Evolutionary conservation across 2,888 invertebrate genomes (phyloP), one percentile per base, ranked within the genome.

Genomic region (Lithophane ornitopus): DNA sequence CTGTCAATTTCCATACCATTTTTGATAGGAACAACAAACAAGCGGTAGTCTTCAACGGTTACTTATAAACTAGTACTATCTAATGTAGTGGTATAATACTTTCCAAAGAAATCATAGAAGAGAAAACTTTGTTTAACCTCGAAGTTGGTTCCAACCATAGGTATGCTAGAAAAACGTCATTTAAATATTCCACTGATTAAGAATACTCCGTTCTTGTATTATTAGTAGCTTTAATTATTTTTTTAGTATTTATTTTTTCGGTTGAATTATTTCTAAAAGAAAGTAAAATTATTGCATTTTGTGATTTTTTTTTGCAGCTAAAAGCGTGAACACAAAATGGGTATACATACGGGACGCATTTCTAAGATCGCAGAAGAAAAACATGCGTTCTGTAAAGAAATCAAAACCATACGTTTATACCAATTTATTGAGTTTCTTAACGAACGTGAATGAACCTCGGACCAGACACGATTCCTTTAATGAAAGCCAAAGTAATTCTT

Each of bases 361-460:
- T 41, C 22, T 77, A 34, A 70, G 76, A 41, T 77, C 76, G 7
- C 71, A 79, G 2, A 77, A 70, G 19, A 62, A 49, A 2, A 54
- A 62, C 0, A 49, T 41, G 26, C 28, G 28, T 6, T 4, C 26
- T 8, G 3, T 26, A 3, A 77, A 41, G 28, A 77, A 56, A 41
- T n/a, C 79, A 49, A 77, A 71, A 41, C 76, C 76, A 3, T 77
- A 77, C 49, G 41, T 77, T 19, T 77, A 77, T 12, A 79, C 70
- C 41, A 77, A 34, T n/a, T 12, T 77, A 28, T 41, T 77, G 71
- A 62, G n/a, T 11, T 77, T 77, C 41, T 14, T 77, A 44, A 1
- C 28, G 0, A 61, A 54, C 7, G 28, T 22, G 7, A 12, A 79
- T 12, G 76, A 78, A 8, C 9, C 41, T 26, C 39, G 8, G 9